phyloP scores from a whole-genome alignment of 53 echinoderm and acorn worm species.

The Antedon mediterranea region DNA sequence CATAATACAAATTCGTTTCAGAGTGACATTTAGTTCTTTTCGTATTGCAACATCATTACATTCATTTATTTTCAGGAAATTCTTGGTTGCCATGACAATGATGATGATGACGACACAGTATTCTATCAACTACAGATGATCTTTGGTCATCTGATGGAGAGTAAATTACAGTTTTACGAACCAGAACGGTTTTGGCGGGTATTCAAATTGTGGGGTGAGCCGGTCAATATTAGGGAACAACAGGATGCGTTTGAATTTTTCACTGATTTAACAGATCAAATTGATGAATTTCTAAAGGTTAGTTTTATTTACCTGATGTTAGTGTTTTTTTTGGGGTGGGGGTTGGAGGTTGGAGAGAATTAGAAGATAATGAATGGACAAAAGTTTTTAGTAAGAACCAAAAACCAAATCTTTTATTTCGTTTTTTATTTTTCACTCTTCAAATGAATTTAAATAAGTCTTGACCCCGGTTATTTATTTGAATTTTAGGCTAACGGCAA shows the following conservation, averaged over 20 bases:
- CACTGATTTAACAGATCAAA: slow-evolving; percentile 89
- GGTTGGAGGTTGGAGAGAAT: no score
- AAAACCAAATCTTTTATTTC: no score
- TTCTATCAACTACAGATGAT: slow-evolving; percentile 96
- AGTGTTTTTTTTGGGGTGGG: no score
- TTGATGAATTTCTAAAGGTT: slow-evolving; percentile 89
- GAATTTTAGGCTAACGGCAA: slow-evolving; percentile 48
- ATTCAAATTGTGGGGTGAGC: slow-evolving; percentile 97
- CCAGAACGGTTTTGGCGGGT: slow-evolving; percentile 88
- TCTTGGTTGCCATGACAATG: slow-evolving; percentile 34
- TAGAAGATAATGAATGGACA: no score
- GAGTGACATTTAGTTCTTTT: no score
- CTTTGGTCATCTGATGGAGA: slow-evolving; percentile 86
- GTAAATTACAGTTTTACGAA: slow-evolving; percentile 89
- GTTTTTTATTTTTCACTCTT: no score
- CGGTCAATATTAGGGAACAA: slow-evolving; percentile 97
- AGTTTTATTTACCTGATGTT: no score
- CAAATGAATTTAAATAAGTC: no score
- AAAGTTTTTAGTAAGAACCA: no score
- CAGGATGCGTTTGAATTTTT: slow-evolving; percentile 99
- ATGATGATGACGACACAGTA: slow-evolving; percentile 52
- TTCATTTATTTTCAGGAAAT: slow-evolving; percentile 48
- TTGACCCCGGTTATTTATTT: no score
- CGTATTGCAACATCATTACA: no score
- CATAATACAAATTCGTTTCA: no score